Evolutionary conservation across 2,888 invertebrate genomes (phyloP), one percentile per base, ranked within the genome.

Genomic region (Phalangium opilio): DNA sequence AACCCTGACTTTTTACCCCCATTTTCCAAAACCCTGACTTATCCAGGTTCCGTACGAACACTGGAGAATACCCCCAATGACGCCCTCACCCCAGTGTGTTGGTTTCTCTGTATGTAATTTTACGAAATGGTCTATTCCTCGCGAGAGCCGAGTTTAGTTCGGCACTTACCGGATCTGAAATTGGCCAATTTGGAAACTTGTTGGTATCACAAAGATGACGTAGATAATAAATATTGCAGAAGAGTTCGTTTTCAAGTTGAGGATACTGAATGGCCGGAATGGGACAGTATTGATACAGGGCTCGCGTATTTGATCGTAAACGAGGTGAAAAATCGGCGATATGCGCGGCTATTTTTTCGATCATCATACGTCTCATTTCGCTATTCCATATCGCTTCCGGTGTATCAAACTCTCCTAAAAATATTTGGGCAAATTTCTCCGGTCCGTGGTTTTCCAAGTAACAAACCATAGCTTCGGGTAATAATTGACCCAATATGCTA

Each of bases 321-420:
- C 93, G 79, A 1, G 93, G 93, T 5, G 89, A 84, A 70, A 96
- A 99, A 70, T 99, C 98, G 7, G 90, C 89, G 57, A 99, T 84
- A 68, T 98, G 98, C 0, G 89, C 81, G 0, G 96, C 90, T 45
- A 98, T 83, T 68, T 93, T 90, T 71, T 93, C 91, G 61, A 98
- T 96, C 62, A 98, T 73, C 75, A 91, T 78, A 14, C 91, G 78
- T 60, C 84, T 79, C 96, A 98, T 98, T 69, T 93, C 91, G 0
- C 82, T 77, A 65, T 87, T 96, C 98, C 98, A 98, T 55, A 98
- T 98, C 0, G 93, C 95, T 70, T 99, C 98, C 0, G 98, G 98
- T 7, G 96, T 98, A 68, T 99, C 96, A 71, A 87, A 98, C 70
- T 99, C 98, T 1, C 96, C 96, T 15, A 95, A 73, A 69, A 85